Evolutionary conservation across 2,113 vertebrate genomes (phyloP), one percentile per base, ranked within the genome.

Genomic region (Bombycilla garrulus): DNA sequence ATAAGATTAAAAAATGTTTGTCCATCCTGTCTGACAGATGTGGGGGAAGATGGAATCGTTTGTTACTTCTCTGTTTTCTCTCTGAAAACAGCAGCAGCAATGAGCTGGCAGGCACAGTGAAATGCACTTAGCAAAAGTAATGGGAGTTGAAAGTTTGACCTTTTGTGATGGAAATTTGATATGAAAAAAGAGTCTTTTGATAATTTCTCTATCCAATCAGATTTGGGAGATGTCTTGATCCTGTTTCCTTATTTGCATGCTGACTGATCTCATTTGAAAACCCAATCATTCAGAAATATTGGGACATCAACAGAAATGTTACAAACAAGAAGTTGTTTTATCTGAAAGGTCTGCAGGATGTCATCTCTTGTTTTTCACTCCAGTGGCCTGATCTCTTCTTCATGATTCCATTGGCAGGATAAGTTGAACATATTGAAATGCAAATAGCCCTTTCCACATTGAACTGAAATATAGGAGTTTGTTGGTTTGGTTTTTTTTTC

Each of bases 121-220:
- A 91, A 92, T 51, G 72, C 95, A 84, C 82, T 95, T 91, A 96
- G 95, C 90, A 87, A 95, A 93, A 95, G 93, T 95, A 88, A 93
- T 71, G 51, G 88, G 87, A 91, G 82, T 73, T 93, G 88, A 81
- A 92, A 96, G 95, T 91, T 70, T 90, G 96, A 96, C 97, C 98
- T 98, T 98, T 98, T 98, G 92, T 98, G 98, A 98, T 98, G 97
- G 98, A 98, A 98, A 98, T 98, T 94, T 97, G 97, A 97, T 98
- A 96, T 97, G 95, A 97, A 95, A 96, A 96, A 96, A 93, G 95
- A 95, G 79, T 96, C 96, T 98, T 97, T 97, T 97, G 98, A 98
- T 98, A 98, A 97, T 97, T 98, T 93, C 95, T 96, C 96, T 95
- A 94, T 72, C 97, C 98, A 98, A 98, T 98, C 98, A 97, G 98